Evolutionary conservation across 1,140 invertebrate genomes (phyloP).

Genomic region (Megathymus violae): DNA sequence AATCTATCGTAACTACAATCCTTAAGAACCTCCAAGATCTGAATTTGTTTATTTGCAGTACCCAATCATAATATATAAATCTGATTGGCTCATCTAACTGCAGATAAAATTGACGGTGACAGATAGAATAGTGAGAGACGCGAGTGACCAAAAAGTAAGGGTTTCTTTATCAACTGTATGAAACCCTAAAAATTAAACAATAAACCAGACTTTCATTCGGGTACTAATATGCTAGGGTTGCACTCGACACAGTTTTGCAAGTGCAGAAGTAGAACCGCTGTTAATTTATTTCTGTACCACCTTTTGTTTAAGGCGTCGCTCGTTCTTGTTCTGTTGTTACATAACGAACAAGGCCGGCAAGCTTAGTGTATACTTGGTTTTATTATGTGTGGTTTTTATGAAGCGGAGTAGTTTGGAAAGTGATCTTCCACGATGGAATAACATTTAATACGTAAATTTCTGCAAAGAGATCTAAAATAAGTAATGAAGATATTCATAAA

Average conservation of each 20-base stretch:
- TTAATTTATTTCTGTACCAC: conserved; percentile 32
- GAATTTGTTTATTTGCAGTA: too few relatives aligned
- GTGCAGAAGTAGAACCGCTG: conserved; percentile 23
- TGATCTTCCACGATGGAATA: not conserved
- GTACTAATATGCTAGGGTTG: conserved; percentile 19
- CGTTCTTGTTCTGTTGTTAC: conserved; percentile 25
- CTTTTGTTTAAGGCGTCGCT: conserved; percentile 33
- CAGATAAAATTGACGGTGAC: too few relatives aligned
- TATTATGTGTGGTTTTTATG: not conserved
- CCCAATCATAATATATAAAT: too few relatives aligned
- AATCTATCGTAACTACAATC: too few relatives aligned
- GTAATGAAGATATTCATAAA: too few relatives aligned
- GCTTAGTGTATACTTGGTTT: not conserved
- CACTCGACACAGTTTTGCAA: conserved; percentile 27
- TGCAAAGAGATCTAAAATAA: too few relatives aligned
- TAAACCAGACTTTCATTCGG: conserved; percentile 1
- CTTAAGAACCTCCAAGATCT: too few relatives aligned
- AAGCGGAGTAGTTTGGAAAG: not conserved
- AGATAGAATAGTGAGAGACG: too few relatives aligned
- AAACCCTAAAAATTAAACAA: not conserved
- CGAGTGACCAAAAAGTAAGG: too few relatives aligned
- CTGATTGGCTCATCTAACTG: too few relatives aligned
- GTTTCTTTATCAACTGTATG: too few relatives aligned
- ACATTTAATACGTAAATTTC: too few relatives aligned
- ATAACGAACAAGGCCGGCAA: conserved; percentile 12